Conservation (phyloP, 1,140 invertebrate species). For the Rhagoletis pomonella region DNA sequence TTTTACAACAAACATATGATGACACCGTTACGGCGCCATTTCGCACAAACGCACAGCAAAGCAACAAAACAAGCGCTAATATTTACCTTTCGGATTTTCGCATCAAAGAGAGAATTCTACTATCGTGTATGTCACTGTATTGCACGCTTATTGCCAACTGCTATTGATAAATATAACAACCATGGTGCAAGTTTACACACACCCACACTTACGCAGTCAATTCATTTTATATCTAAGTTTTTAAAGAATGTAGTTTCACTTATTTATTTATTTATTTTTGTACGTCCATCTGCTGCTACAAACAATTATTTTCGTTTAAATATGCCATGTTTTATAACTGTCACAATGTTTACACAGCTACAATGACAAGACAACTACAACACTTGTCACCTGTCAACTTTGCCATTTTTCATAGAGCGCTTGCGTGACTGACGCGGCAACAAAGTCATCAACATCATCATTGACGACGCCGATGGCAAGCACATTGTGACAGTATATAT, state of each 20-base stretch:
- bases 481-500: too few species aligned
- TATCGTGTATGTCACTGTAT: neutral
- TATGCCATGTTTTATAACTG: slow-evolving; percentile 3
- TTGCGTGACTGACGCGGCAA: slow-evolving; percentile 30
- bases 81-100: too few species aligned
- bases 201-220: neutral
- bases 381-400: slow-evolving; percentile 48
- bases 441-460: slow-evolving; percentile 42
- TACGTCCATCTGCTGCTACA: neutral
- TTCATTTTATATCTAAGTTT: neutral
- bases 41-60: too few species aligned
- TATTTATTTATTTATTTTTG: neutral
- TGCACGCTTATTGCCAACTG: too few species aligned
- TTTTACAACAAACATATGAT: too few species aligned
- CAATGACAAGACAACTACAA: slow-evolving; percentile 44
- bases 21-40: too few species aligned
- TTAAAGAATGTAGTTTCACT: too few species aligned
- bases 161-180: too few species aligned
- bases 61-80: too few species aligned
- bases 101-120: too few species aligned
- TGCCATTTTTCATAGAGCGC: slow-evolving; percentile 36
- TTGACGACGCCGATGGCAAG: neutral
- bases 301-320: neutral
- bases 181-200: too few species aligned
- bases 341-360: slow-evolving; percentile 37